These are phyloP conservation scores for Rambutsinella grinnellia DNA, from an alignment of 2,888 invertebrate species.

Conservation along the genomic window DNA sequence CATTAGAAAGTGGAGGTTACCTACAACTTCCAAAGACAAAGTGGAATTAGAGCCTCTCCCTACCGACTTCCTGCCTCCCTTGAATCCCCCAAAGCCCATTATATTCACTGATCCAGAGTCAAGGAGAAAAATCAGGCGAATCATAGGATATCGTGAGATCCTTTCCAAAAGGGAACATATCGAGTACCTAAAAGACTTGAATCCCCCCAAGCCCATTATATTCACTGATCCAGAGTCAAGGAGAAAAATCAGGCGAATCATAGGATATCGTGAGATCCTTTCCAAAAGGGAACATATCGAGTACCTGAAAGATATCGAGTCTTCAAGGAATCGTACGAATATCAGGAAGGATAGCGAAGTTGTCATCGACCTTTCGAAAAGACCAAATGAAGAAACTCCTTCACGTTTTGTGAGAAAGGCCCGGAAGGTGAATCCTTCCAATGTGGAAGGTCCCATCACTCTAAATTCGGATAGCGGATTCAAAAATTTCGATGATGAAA, in stretches of 20 bases:
- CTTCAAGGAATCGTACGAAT: too few relatives aligned
- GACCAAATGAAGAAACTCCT: neutral
- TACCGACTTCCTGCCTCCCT: constrained; percentile 23
- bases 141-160: constrained; percentile 44
- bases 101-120: constrained; percentile 2
- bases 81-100: constrained; percentile 12
- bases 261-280: constrained; percentile 19
- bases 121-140: constrained; percentile 13
- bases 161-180: constrained; percentile 28
- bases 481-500: too few relatives aligned
- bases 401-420: too few relatives aligned
- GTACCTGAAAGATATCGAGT: neutral
- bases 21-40: constrained; percentile 15
- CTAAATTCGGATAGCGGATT: neutral
- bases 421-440: neutral
- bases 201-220: constrained; percentile 6
- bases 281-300: neutral
- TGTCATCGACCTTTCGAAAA: neutral
- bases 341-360: neutral
- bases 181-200: constrained; percentile 24
- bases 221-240: constrained; percentile 6
- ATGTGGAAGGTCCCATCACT: neutral
- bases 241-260: constrained; percentile 19
- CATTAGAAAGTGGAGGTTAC: constrained; percentile 22
- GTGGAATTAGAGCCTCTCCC: constrained; percentile 42